These are phyloP conservation scores for Epizoanthus scotinus DNA, from an alignment of 92 coral and sea anemone genomes.

Conservation along the genomic window DNA sequence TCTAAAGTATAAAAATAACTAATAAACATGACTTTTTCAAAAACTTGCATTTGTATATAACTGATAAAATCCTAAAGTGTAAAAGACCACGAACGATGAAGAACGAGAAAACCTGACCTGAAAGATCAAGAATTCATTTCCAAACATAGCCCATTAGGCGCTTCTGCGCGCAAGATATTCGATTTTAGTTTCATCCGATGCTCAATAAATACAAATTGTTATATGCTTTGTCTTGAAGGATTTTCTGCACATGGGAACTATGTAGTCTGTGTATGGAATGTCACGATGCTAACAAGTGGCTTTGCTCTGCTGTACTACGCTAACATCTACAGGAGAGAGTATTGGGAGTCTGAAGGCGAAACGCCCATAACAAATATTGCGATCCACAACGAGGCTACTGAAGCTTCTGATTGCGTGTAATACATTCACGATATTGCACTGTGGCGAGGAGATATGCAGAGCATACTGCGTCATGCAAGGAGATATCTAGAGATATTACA, in stretches of 20 bases:
- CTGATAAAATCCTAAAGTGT: no score
- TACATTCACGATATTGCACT: neutral
- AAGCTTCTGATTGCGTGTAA: conserved; percentile 16
- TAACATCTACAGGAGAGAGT: conserved; percentile 26
- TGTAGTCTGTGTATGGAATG: conserved; percentile 23
- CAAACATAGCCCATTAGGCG: no score
- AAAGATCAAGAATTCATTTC: no score
- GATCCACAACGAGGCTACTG: conserved; percentile 12
- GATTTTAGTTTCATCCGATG: neutral
- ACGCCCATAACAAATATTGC: neutral
- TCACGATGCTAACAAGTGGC: conserved; percentile 2
- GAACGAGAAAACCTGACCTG: no score
- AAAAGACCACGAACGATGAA: no score
- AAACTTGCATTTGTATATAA: no score
- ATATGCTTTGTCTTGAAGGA: neutral
- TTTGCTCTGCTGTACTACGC: conserved; percentile 18
- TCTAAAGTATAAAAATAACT: no score
- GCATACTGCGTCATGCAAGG: neutral
- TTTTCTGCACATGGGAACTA: conserved; percentile 5
- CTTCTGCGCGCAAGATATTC: no score
- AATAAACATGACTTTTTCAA: no score
- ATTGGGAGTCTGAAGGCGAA: conserved; percentile 5
- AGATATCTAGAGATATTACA: neutral
- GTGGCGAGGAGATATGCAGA: no score
- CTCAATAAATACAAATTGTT: neutral